Evolutionary conservation across 2,797 vertebrate species (phyloP).

Genomic region (Allenopithecus nigroviridis): DNA sequence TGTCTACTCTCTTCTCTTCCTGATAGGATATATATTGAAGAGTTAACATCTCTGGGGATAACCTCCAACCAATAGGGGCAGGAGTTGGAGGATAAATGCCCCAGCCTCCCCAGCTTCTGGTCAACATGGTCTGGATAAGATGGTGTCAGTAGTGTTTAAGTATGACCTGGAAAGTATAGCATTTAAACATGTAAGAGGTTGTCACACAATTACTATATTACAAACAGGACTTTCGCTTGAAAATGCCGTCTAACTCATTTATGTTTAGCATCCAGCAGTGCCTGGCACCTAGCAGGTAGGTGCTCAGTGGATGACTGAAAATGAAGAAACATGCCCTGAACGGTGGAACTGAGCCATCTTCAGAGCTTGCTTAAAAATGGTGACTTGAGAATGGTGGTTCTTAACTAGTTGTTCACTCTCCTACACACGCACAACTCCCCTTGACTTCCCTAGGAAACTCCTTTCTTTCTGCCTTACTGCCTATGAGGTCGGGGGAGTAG

Average conservation of each 20-base stretch:
- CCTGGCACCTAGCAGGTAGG: background rate
- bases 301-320: background rate
- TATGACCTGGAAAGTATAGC: background rate
- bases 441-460: background rate
- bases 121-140: background rate
- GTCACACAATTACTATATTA: background rate
- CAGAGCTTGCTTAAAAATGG: background rate
- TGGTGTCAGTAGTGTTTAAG: background rate
- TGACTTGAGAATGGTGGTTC: background rate
- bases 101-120: background rate
- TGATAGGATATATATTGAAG: background rate
- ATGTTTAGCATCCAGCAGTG: background rate
- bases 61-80: background rate
- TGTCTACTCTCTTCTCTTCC: background rate
- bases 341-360: background rate
- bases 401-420: background rate
- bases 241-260: background rate
- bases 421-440: no score
- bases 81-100: background rate
- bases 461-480: background rate
- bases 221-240: background rate
- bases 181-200: background rate
- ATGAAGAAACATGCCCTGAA: background rate
- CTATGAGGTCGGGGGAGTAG: background rate
- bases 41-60: background rate